Percentiles rank a stretch among this genome's conserved stretches.
Evolutionary conservation across 2,888 invertebrate species (phyloP).

Genomic region (Apotomis turbidana): DNA sequence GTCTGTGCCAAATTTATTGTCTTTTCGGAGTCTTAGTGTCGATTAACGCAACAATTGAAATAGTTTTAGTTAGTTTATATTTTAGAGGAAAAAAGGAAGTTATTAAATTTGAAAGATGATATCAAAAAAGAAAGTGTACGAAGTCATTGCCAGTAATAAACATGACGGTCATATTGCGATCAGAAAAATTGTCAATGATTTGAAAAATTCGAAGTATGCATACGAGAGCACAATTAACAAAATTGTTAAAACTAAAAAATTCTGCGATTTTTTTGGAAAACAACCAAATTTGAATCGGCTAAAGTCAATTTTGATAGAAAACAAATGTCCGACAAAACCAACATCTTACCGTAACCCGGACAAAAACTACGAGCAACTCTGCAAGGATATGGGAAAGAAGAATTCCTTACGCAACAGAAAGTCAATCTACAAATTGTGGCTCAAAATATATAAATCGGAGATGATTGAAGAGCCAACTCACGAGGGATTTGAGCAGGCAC

Average conservation of each 20-base stretch:
- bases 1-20: too few species aligned
- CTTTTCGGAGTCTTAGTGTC: too few species aligned
- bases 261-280: not conserved
- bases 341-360: not conserved
- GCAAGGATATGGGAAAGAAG: not conserved
- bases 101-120: slow-evolving; percentile 4
- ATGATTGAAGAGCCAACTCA: too few species aligned
- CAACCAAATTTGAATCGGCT: not conserved
- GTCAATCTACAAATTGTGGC: not conserved
- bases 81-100: too few species aligned
- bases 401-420: not conserved
- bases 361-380: not conserved
- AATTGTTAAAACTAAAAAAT: not conserved
- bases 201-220: not conserved
- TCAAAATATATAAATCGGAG: not conserved
- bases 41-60: too few species aligned
- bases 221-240: not conserved
- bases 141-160: not conserved
- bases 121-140: not conserved
- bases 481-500: too few species aligned
- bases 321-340: not conserved
- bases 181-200: not conserved
- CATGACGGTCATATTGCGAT: not conserved
- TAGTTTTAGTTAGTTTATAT: too few species aligned
- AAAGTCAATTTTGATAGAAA: not conserved